Evolutionary conservation across 2,888 invertebrate species (phyloP), one percentile per base, ranked within the genome.

Genomic region (Beris morrisii): DNA sequence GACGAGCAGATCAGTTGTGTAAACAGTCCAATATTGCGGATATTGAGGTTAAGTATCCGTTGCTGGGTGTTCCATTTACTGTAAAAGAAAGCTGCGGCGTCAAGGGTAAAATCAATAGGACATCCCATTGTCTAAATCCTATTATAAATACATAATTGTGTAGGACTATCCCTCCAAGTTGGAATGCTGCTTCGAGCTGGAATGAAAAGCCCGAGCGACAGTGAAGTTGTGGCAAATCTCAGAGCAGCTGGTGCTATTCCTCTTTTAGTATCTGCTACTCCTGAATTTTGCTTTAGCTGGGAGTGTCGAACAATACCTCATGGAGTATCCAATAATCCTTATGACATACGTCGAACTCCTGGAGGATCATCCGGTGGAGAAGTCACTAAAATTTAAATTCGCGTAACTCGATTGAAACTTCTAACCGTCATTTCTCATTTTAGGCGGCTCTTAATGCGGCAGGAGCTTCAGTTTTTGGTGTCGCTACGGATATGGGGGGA

Each of bases 351-450:
- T 0, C 83, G 88, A 72, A 92, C 87, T 0, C 83, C 89, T 0
- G 96, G 95, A 0, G 96, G 96, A 4, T 95, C 95, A 38, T 94
- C 94, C 1, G 95, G 95, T 45, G 92, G 92, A 9, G 93, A 93
- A 84, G 92, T 90, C 74, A 38, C 9, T 38, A 9, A 1, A 3
- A 7, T 38, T 9, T 38, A 38, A 38, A 38, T 7, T 38, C 5
- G 9, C 38, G 38, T 3, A 9, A 38, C 38, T 7, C 9, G 3
- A 38, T 38, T 38, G 38, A 38, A 38, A 38, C 22, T 22, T 38
- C 38, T 38, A 9, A 38, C 38, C 9, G 9, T 38, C 38, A 9
- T 22, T 22, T 22, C 3, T 3, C 22, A 38, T 69, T 75, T 15
- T 74, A 90, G 89, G 89, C 84, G 0, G 88, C 91, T 3, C 77